Percentiles rank a stretch among this genome's conserved stretches.
phyloP scores from a whole-genome alignment of 2,888 invertebrate species.

The Brenthis ino region DNA sequence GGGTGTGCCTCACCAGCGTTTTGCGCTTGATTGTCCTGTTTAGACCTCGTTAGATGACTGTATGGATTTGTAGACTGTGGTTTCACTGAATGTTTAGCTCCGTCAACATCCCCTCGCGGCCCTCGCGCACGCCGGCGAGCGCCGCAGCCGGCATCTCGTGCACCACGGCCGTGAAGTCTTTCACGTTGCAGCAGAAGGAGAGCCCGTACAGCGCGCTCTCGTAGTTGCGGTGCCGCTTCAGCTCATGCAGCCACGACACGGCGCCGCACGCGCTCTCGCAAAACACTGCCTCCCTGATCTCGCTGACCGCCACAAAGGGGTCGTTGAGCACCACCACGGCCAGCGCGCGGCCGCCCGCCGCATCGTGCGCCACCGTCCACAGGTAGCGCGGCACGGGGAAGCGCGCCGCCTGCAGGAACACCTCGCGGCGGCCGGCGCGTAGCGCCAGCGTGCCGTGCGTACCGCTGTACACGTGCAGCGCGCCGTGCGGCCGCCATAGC shows the following conservation, averaged over 20 bases:
- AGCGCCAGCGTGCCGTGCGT: constrained; percentile 38
- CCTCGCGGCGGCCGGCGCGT: constrained; percentile 23
- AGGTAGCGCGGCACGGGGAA: constrained; percentile 71
- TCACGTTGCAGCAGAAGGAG: constrained; percentile 67
- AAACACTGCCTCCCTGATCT: constrained; percentile 64
- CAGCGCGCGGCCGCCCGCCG: constrained; percentile 43
- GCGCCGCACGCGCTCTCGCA: constrained; percentile 67
- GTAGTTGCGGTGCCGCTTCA: constrained; percentile 57
- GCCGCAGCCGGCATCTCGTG: constrained; percentile 53
- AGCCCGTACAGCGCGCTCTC: constrained; percentile 67
- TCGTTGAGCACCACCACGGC: constrained; percentile 69
- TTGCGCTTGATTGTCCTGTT: no score
- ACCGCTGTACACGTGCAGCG: constrained; percentile 37
- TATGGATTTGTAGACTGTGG: background rate
- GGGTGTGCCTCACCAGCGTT: no score
- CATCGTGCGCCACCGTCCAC: constrained; percentile 64
- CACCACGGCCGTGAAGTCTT: constrained; percentile 52
- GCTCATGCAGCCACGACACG: constrained; percentile 59
- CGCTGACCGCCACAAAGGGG: constrained; percentile 72
- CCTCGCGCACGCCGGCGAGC: constrained; percentile 45
- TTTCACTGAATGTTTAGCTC: constrained; percentile 36
- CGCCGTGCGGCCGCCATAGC: constrained; percentile 49
- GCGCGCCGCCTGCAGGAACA: constrained; percentile 49
- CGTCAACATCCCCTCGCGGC: constrained; percentile 56
- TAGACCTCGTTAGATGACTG: no score